Percentiles rank a stretch among this genome's conserved stretches.
Evolutionary conservation across 1,140 invertebrate genomes (phyloP).

Genomic region (Papilio helenus): DNA sequence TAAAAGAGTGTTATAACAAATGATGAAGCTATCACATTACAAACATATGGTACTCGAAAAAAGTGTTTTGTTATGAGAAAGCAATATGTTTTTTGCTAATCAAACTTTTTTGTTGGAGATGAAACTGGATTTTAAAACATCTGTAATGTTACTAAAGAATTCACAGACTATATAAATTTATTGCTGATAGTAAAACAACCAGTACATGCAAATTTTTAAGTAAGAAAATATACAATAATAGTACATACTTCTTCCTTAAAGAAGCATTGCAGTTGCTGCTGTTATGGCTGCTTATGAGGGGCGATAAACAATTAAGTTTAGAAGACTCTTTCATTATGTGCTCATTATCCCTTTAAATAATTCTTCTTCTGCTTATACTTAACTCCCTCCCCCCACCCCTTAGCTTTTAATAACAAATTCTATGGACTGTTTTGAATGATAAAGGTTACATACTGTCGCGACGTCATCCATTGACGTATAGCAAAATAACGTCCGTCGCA

Average conservation of each 20-base stretch:
- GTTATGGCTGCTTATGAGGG: not conserved
- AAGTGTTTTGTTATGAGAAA: slow-evolving; percentile 57
- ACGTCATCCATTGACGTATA: too few relatives aligned
- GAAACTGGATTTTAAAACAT: not conserved
- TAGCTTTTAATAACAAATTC: not conserved
- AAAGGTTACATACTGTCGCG: not conserved
- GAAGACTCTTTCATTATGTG: too few relatives aligned
- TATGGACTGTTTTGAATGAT: slow-evolving; percentile 28
- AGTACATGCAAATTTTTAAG: not conserved
- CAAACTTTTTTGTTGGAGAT: slow-evolving; percentile 31
- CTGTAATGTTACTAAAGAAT: not conserved
- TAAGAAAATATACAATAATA: not conserved
- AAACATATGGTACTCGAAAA: slow-evolving; percentile 64
- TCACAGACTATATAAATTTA: not conserved
- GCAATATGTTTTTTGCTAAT: slow-evolving; percentile 39
- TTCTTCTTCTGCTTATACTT: not conserved
- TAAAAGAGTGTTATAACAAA: slow-evolving; percentile 64
- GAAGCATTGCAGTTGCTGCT: not conserved
- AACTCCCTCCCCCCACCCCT: not conserved
- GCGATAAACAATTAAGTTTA: not conserved
- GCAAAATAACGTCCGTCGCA: too few relatives aligned
- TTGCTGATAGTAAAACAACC: not conserved
- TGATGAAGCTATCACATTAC: slow-evolving; percentile 75
- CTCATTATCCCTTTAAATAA: not conserved
- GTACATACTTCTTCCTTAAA: not conserved